Percentiles rank a stretch among this genome's conserved stretches.
phyloP scores from a whole-genome alignment of 1,140 invertebrate species.

The Portunus trituberculatus region DNA sequence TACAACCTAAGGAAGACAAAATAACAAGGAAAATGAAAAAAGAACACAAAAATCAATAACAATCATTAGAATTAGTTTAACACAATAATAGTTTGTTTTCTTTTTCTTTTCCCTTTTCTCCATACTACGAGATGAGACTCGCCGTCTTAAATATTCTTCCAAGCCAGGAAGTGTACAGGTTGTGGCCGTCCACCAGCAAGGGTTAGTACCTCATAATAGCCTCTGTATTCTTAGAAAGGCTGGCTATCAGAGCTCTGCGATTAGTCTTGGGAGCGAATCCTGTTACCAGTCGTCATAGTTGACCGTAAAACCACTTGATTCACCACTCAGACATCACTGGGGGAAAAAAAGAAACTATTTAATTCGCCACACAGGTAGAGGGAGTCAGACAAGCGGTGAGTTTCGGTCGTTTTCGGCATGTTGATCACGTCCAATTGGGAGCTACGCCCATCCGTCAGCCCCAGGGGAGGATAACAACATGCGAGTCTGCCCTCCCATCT shows the following conservation, averaged over 20 bases:
- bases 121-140: too few species aligned
- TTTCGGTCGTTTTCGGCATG: not conserved
- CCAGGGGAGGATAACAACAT: not conserved
- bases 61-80: too few species aligned
- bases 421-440: slow-evolving; percentile 3
- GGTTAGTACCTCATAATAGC: too few species aligned
- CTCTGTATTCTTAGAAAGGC: too few species aligned
- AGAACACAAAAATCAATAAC: too few species aligned
- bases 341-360: not conserved
- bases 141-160: too few species aligned
- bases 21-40: too few species aligned
- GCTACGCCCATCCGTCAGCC: not conserved
- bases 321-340: not conserved
- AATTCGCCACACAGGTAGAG: slow-evolving; percentile 10
- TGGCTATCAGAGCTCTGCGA: not conserved
- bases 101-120: too few species aligned
- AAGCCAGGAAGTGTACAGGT: too few species aligned
- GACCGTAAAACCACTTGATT: not conserved
- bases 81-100: too few species aligned
- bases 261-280: not conserved
- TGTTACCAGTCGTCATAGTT: not conserved
- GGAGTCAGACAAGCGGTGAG: not conserved
- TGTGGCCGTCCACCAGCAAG: too few species aligned
- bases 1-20: too few species aligned
- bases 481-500: not conserved